These are phyloP conservation scores for Kryphioiulus occultus DNA, from an alignment of 2,888 invertebrate species.

Conservation along the genomic window DNA sequence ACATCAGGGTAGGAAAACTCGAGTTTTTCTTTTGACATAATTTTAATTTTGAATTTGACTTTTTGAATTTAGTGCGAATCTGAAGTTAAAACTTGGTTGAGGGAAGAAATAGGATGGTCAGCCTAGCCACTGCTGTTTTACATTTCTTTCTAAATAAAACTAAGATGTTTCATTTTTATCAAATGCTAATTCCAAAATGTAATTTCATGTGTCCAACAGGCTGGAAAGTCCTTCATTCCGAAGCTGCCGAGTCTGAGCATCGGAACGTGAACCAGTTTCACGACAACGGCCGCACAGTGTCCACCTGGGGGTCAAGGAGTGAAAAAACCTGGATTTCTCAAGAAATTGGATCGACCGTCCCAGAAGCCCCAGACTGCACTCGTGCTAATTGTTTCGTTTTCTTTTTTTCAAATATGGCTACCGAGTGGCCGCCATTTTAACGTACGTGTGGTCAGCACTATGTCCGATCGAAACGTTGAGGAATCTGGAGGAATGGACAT, in stretches of 20 bases:
- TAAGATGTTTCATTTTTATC: not conserved
- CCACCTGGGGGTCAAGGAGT: slow-evolving; percentile 16
- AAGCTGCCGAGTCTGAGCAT: slow-evolving; percentile 58
- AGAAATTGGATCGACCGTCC: slow-evolving; percentile 37
- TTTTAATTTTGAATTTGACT: no score
- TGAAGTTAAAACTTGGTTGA: not conserved
- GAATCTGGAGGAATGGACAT: not conserved
- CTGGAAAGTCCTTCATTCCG: slow-evolving; percentile 58
- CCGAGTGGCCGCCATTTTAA: slow-evolving; percentile 35
- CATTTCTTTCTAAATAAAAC: not conserved
- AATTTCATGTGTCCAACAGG: slow-evolving; percentile 50
- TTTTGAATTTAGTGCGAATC: no score
- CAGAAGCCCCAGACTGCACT: not conserved
- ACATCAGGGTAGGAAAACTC: no score
- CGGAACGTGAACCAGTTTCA: slow-evolving; percentile 53
- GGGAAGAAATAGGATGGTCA: no score
- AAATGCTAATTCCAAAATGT: not conserved
- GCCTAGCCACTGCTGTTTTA: not conserved
- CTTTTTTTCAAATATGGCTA: slow-evolving; percentile 7
- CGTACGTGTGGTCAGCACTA: slow-evolving; percentile 18
- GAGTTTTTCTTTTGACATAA: no score
- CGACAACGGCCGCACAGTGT: slow-evolving; percentile 13
- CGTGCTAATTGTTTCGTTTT: not conserved
- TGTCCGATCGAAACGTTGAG: slow-evolving; percentile 16
- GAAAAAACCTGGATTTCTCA: not conserved